A percentile compares a stretch with the other conserved stretches of the same genome.
Evolutionary conservation across 2,888 invertebrate species (phyloP).

Genomic region (Tiliacea citrago): DNA sequence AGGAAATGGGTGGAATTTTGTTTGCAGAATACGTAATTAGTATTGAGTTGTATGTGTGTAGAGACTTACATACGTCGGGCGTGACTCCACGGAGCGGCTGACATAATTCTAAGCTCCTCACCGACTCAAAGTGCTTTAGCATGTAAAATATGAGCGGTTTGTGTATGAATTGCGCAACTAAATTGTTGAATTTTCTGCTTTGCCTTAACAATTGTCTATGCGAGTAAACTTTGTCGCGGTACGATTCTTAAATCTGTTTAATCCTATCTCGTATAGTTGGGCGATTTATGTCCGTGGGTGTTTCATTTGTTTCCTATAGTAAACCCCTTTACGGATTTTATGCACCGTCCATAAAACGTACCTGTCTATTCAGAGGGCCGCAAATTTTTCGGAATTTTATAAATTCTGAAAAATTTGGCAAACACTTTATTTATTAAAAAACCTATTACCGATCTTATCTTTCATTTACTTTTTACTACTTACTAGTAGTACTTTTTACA

Average conservation of each 20-base stretch:
- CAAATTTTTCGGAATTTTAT: constrained; percentile 17
- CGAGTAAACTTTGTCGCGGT: constrained; percentile 22
- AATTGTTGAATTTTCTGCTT: constrained; percentile 57
- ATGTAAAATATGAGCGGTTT: constrained; percentile 66
- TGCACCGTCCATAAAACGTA: constrained; percentile 32
- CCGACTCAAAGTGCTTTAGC: constrained; percentile 67
- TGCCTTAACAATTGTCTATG: constrained; percentile 24
- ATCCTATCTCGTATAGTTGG: constrained; percentile 10
- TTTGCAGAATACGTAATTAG: constrained; percentile 55
- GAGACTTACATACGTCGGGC: constrained; percentile 63
- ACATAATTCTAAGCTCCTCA: constrained; percentile 67
- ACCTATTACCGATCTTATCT: not conserved
- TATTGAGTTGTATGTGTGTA: constrained; percentile 45
- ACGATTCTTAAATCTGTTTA: constrained; percentile 33
- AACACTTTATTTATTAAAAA: too few species aligned
- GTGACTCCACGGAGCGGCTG: constrained; percentile 65
- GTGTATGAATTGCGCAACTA: constrained; percentile 62
- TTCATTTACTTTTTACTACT: constrained; percentile 10
- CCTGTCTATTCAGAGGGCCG: not conserved
- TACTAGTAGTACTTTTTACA: not conserved
- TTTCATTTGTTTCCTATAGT: constrained; percentile 25
- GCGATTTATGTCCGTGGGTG: constrained; percentile 13
- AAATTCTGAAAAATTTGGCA: too few species aligned
- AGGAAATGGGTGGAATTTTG: constrained; percentile 41
- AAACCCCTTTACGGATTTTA: constrained; percentile 34